Evolutionary conservation across 2,113 vertebrate genomes (phyloP).

Genomic region (Protobothrops mucrosquamatus): DNA sequence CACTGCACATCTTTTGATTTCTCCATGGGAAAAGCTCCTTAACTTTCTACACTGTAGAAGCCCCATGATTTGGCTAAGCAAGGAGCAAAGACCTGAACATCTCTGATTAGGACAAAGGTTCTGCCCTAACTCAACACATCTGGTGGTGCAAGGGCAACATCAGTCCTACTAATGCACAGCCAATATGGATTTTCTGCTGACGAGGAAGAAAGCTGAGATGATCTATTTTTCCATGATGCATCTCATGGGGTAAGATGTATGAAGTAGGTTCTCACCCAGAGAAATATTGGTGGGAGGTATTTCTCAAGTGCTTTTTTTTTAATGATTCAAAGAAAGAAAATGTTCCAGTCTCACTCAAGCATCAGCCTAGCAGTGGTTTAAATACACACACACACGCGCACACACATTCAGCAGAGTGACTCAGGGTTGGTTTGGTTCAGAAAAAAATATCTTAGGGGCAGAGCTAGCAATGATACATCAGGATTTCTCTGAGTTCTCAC

Average conservation of each 20-base stretch:
- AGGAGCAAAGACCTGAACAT: background rate
- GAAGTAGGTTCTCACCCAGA: background rate
- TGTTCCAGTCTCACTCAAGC: background rate
- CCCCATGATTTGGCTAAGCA: background rate
- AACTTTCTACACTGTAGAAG: background rate
- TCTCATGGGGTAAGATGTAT: background rate
- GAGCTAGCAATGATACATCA: background rate
- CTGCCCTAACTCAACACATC: background rate
- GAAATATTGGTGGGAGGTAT: background rate
- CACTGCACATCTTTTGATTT: background rate
- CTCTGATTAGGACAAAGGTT: background rate
- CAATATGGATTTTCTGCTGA: slow-evolving; percentile 10
- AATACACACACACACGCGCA: too few relatives aligned
- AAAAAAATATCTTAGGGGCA: background rate
- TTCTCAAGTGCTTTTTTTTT: background rate
- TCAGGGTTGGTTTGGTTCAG: background rate
- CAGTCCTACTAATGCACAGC: background rate
- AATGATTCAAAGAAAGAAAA: background rate
- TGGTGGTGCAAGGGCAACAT: background rate
- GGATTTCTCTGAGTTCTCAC: background rate
- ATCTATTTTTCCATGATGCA: background rate
- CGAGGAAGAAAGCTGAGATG: background rate
- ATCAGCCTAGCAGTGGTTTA: background rate
- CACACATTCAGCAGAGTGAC: background rate
- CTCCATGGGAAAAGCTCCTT: background rate